Evolutionary conservation across 2,113 vertebrate species (phyloP).

Genomic region (Hippocampus guttulatus): DNA sequence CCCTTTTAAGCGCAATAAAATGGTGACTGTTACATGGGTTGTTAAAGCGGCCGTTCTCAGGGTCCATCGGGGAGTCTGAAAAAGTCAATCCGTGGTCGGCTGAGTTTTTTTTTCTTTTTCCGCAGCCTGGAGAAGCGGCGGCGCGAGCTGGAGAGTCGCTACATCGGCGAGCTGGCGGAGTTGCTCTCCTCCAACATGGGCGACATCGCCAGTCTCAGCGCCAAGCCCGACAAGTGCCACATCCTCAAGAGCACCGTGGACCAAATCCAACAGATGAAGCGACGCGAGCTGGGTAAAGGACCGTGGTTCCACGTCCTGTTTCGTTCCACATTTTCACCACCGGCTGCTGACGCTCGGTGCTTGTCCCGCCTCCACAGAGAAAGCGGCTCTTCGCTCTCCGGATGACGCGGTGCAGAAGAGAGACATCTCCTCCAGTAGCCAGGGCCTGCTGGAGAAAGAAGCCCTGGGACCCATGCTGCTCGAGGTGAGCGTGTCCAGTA

Average conservation of each 20-base stretch:
- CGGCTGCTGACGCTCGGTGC: neutral
- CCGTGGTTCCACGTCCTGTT: neutral
- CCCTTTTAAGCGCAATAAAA: too few relatives aligned
- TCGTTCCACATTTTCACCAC: rapidly evolving
- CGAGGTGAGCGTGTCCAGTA: conserved; percentile 39
- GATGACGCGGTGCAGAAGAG: conserved; percentile 93
- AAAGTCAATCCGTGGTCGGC: neutral
- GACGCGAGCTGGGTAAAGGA: conserved; percentile 83
- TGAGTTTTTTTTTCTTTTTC: neutral
- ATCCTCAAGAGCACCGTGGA: conserved; percentile 90
- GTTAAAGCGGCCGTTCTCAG: neutral
- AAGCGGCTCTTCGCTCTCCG: conserved; percentile 70
- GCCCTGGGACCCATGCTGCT: conserved; percentile 74
- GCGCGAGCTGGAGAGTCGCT: conserved; percentile 91
- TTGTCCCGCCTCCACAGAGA: conserved; percentile 66
- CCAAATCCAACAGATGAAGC: conserved; percentile 94
- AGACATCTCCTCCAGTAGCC: conserved; percentile 93
- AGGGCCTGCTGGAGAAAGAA: conserved; percentile 90
- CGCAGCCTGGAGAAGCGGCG: conserved; percentile 86
- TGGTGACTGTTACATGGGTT: too few relatives aligned
- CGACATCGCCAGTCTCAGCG: conserved; percentile 86
- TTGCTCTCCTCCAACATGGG: conserved; percentile 89
- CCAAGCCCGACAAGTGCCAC: conserved; percentile 95
- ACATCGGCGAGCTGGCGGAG: conserved; percentile 91
- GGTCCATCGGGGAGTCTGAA: too few relatives aligned